phyloP scores from a whole-genome alignment of 1,140 invertebrate genomes.

The Bombus consobrinus region DNA sequence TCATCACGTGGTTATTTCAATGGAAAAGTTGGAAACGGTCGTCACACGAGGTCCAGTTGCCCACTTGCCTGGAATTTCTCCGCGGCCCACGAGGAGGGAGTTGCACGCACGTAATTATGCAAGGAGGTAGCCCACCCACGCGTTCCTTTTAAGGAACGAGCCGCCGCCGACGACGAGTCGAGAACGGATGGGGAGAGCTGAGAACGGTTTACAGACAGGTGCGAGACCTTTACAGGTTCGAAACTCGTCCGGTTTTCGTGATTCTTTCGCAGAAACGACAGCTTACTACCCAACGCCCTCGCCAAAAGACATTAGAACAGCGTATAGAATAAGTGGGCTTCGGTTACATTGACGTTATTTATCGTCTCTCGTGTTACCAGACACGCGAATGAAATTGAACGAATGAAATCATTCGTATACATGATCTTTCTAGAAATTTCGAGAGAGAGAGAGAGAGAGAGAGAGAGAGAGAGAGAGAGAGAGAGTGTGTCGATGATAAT shows the following conservation, averaged over 20 bases:
- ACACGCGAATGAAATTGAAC: not conserved
- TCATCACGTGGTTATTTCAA: not conserved
- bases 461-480: no score
- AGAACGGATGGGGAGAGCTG: not conserved
- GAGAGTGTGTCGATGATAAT: not conserved
- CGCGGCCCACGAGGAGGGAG: slow-evolving; percentile 30
- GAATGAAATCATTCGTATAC: not conserved
- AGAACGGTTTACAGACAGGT: slow-evolving; percentile 37
- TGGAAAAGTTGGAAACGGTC: slow-evolving; percentile 45
- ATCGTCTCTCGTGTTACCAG: not conserved
- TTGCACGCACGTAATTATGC: slow-evolving; percentile 64
- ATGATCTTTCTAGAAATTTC: not conserved
- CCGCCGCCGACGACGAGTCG: slow-evolving; percentile 18
- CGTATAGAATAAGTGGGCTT: not conserved
- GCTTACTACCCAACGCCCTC: not conserved
- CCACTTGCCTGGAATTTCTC: slow-evolving; percentile 55
- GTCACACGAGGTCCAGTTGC: slow-evolving; percentile 45
- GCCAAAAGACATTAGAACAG: not conserved
- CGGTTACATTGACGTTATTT: slow-evolving; percentile 6
- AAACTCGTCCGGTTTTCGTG: not conserved
- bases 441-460: no score
- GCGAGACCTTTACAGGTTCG: slow-evolving; percentile 1
- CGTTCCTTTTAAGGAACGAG: slow-evolving; percentile 50
- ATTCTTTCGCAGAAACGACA: no score
- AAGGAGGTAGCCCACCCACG: slow-evolving; percentile 66